phyloP scores from a whole-genome alignment of 1,140 invertebrate genomes.

The Dufourea novaeangliae region DNA sequence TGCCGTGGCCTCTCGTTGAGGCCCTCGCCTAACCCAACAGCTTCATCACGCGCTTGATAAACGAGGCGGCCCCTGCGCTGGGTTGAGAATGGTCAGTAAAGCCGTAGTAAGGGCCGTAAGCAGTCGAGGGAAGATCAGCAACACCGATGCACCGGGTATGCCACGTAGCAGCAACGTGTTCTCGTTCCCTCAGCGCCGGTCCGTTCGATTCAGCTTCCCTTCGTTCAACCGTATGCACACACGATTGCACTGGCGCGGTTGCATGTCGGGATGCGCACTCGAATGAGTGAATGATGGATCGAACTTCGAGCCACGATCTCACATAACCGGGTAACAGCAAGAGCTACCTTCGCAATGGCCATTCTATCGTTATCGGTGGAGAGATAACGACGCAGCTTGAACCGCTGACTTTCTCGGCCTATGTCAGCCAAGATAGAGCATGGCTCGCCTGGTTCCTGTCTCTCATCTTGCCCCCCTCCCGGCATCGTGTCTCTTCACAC shows the following conservation, averaged over 20 bases:
- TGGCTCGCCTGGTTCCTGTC: constrained; percentile 6
- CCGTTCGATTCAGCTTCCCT: constrained; percentile 48
- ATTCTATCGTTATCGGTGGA: constrained; percentile 57
- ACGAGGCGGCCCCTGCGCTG: constrained; percentile 62
- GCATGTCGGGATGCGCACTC: constrained; percentile 57
- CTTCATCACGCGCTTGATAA: constrained; percentile 74
- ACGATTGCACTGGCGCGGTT: constrained; percentile 44
- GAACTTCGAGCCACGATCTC: constrained; percentile 15
- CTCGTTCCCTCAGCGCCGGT: constrained; percentile 7
- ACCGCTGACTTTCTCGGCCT: constrained; percentile 10
- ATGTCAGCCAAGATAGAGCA: constrained; percentile 55
- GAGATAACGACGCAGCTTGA: constrained; percentile 39
- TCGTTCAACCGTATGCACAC: constrained; percentile 41
- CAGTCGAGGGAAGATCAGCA: constrained; percentile 44
- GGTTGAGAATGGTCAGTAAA: constrained; percentile 45
- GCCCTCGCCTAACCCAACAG: constrained; percentile 64
- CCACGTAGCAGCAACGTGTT: no score
- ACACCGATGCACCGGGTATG: background rate
- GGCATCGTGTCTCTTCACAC: background rate
- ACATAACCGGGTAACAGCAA: background rate
- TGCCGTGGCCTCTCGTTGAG: constrained; percentile 39
- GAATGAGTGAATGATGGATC: constrained; percentile 63
- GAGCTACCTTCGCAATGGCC: constrained; percentile 33
- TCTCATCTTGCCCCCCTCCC: background rate
- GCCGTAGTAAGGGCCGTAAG: background rate